phyloP scores from a whole-genome alignment of 2,888 invertebrate genomes.

The Coecobrya sp. region DNA sequence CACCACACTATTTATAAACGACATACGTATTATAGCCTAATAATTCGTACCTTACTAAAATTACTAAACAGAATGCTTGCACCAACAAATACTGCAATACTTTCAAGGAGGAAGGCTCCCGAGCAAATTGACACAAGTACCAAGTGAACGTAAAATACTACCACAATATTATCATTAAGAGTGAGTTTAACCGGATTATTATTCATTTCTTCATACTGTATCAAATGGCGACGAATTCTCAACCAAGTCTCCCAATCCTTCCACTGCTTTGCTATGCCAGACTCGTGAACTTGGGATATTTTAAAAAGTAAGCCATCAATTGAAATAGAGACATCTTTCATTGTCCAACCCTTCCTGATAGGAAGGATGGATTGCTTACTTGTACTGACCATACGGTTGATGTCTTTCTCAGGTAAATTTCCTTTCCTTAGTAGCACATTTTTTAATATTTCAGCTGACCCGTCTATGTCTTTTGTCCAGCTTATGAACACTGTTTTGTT shows the following conservation, averaged over 20 bases:
- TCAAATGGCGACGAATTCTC: not conserved
- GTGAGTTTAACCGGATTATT: not conserved
- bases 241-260: conserved; percentile 11
- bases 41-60: too few species aligned
- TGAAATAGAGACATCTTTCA: not conserved
- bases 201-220: too few species aligned
- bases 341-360: not conserved
- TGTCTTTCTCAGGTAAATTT: not conserved
- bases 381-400: not conserved
- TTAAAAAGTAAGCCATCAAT: not conserved
- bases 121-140: too few species aligned
- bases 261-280: conserved; percentile 46
- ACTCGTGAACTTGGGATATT: not conserved
- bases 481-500: not conserved
- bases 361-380: not conserved
- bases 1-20: too few species aligned
- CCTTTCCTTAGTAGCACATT: not conserved
- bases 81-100: too few species aligned
- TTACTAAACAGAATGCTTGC: too few species aligned
- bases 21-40: too few species aligned
- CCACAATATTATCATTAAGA: not conserved
- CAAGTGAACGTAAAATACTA: not conserved
- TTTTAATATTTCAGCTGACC: not conserved
- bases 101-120: too few species aligned
- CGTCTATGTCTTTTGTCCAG: not conserved